Conservation (phyloP, 1,140 invertebrate species). For the Dendrolimus kikuchii region DNA sequence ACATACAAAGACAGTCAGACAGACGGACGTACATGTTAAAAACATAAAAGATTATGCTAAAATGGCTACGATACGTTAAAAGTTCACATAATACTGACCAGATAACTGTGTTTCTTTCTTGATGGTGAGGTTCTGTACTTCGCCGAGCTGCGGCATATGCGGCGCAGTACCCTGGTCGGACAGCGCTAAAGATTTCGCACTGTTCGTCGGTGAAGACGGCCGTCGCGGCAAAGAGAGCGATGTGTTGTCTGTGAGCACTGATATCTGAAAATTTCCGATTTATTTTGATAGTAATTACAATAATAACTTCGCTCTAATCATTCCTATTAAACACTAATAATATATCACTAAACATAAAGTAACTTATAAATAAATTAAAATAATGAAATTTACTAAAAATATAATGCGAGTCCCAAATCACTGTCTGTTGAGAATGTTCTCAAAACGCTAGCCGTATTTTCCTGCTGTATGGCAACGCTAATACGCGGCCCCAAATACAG, state of each 20-base stretch:
- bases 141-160: slow-evolving; percentile 26
- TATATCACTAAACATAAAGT: too few relatives aligned
- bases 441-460: too few relatives aligned
- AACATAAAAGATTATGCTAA: background rate
- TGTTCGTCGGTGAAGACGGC: slow-evolving; percentile 44
- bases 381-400: too few relatives aligned
- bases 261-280: slow-evolving; percentile 44
- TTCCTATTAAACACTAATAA: too few relatives aligned
- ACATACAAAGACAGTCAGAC: background rate
- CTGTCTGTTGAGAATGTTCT: too few relatives aligned
- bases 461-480: too few relatives aligned
- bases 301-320: too few relatives aligned
- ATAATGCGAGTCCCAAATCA: too few relatives aligned
- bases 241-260: slow-evolving; percentile 48
- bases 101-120: slow-evolving; percentile 58
- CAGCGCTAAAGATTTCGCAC: slow-evolving; percentile 39
- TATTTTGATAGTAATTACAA: background rate
- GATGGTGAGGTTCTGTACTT: slow-evolving; percentile 62
- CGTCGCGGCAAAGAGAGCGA: slow-evolving; percentile 33
- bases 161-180: slow-evolving; percentile 32
- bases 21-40: background rate
- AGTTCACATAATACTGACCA: slow-evolving; percentile 19
- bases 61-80: slow-evolving; percentile 1
- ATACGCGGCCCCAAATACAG: too few relatives aligned
- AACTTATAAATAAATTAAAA: too few relatives aligned